A percentile compares a stretch with the other conserved stretches of the same genome.
phyloP scores from a whole-genome alignment of 2,797 vertebrate genomes.

The Parotocinclus haroldoi region DNA sequence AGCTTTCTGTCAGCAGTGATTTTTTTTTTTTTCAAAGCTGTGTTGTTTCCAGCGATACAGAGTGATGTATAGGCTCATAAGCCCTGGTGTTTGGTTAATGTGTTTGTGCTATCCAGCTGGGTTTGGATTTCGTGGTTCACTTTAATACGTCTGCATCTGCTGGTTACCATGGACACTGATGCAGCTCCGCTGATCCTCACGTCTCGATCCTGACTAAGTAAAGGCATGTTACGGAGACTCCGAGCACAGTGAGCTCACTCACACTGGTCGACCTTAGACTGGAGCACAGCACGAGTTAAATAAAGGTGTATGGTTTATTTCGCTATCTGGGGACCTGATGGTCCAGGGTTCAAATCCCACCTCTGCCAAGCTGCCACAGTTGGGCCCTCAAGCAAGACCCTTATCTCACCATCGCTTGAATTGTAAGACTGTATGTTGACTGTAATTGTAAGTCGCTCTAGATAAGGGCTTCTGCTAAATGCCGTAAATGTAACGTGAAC shows the following conservation, averaged over 20 bases:
- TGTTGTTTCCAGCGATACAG: not conserved
- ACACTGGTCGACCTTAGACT: no score
- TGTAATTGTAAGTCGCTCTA: no score
- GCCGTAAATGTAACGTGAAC: no score
- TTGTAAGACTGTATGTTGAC: no score
- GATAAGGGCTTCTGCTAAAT: no score
- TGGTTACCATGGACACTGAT: constrained; percentile 55
- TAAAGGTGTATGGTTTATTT: no score
- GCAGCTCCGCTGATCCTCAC: constrained; percentile 28
- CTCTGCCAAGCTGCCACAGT: no score
- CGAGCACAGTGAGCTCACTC: not conserved
- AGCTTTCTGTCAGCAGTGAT: constrained; percentile 12
- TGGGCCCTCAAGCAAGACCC: no score
- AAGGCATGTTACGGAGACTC: not conserved
- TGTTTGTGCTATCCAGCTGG: constrained; percentile 20
- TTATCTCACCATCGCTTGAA: no score
- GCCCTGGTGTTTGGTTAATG: constrained; percentile 15
- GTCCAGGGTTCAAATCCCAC: no score
- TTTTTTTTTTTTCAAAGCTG: not conserved
- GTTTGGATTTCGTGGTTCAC: constrained; percentile 30
- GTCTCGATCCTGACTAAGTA: constrained; percentile 27
- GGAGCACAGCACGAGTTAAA: no score
- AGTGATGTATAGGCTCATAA: constrained; percentile 6
- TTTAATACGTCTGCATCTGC: constrained; percentile 42
- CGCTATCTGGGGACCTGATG: no score